Percentiles rank a stretch among this genome's conserved stretches.
phyloP scores from a whole-genome alignment of 2,113 vertebrate genomes.

The Crotalus tigris region DNA sequence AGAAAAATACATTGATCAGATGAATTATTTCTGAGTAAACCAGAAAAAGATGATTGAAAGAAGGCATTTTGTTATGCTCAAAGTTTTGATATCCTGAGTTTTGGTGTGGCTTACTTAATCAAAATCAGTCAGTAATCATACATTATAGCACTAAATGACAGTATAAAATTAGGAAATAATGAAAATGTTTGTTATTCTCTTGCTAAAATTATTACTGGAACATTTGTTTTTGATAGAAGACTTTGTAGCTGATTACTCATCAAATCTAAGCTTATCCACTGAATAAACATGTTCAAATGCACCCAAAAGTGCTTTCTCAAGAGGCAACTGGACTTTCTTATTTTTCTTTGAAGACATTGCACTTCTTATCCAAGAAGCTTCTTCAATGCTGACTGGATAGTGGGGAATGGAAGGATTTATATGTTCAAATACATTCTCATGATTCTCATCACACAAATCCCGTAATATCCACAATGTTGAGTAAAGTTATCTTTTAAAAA shows the following conservation, averaged over 20 bases:
- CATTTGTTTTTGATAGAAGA: not conserved
- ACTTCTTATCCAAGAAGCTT: no score
- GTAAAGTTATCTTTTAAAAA: not conserved
- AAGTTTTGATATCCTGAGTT: not conserved
- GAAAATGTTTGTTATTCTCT: not conserved
- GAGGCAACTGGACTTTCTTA: no score
- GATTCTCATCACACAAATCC: not conserved
- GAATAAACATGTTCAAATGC: not conserved
- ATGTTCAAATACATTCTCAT: not conserved
- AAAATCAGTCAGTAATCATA: not conserved
- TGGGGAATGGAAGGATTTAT: no score
- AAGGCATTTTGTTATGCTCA: not conserved
- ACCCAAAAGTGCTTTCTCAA: no score
- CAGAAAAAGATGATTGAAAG: not conserved
- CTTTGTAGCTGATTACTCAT: not conserved
- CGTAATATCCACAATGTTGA: not conserved
- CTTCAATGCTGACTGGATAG: no score
- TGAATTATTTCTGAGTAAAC: not conserved
- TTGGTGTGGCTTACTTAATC: not conserved
- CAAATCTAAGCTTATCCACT: not conserved
- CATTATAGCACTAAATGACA: not conserved
- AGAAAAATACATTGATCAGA: not conserved
- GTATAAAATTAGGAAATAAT: not conserved
- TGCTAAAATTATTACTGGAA: not conserved
- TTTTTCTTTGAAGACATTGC: no score